These are phyloP conservation scores for Charanyca ferruginea DNA, from an alignment of 2,888 invertebrate species.

Conservation along the genomic window DNA sequence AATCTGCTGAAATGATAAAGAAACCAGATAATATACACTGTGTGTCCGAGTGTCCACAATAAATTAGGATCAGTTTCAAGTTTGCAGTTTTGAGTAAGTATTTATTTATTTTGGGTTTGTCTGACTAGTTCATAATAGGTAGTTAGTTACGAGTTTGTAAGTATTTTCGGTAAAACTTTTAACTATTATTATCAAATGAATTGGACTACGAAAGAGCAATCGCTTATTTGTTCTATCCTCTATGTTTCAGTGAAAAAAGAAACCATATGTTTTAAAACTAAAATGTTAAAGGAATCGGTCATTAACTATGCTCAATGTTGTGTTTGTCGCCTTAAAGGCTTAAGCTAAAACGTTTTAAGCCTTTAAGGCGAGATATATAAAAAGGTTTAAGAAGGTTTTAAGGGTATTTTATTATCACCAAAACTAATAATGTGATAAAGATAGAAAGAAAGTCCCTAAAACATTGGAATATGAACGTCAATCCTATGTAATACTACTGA, in stretches of 20 bases:
- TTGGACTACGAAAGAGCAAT: no score
- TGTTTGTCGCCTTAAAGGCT: no score
- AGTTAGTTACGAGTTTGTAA: no score
- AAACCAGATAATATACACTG: not conserved
- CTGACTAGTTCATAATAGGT: not conserved
- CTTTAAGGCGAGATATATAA: no score
- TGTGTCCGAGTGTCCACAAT: not conserved
- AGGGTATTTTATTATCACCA: not conserved
- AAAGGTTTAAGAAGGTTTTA: no score
- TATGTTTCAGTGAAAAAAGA: not conserved
- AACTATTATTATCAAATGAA: no score
- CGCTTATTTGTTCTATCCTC: not conserved
- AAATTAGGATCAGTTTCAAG: not conserved
- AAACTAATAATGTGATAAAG: not conserved
- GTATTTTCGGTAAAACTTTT: no score
- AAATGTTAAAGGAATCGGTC: no score
- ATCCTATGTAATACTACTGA: slow-evolving; percentile 18
- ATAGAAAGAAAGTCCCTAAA: not conserved
- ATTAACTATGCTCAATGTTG: no score
- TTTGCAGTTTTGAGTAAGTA: not conserved
- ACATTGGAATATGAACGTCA: not conserved
- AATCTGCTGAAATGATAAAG: not conserved
- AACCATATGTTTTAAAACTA: no score
- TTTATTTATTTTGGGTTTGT: slow-evolving; percentile 13
- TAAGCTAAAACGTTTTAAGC: no score